These are phyloP conservation scores for Vesta saturnalis DNA, from an alignment of 2,888 invertebrate species.

Conservation along the genomic window DNA sequence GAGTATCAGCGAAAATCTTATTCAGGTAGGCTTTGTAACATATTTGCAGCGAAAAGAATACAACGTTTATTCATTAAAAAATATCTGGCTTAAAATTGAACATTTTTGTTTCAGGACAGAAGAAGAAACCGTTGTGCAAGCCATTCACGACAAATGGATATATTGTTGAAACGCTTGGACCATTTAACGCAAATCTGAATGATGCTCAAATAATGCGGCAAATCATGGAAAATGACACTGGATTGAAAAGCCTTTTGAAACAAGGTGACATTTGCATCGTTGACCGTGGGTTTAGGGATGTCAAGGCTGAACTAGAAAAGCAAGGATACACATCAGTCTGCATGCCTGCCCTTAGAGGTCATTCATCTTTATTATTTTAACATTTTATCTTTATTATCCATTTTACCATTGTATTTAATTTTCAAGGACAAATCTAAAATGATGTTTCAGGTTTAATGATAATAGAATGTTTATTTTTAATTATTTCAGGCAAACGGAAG, in stretches of 20 bases:
- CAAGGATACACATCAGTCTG: conserved; percentile 36
- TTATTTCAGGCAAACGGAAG: conserved; percentile 21
- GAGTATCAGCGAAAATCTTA: conserved; percentile 38
- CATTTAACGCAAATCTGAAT: conserved; percentile 32
- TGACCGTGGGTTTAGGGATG: conserved; percentile 38
- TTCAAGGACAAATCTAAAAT: no score
- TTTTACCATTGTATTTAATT: no score
- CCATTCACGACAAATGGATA: conserved; percentile 43
- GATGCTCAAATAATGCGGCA: conserved; percentile 34
- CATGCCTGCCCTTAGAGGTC: no score
- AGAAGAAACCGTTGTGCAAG: conserved; percentile 39
- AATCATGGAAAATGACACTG: no score
- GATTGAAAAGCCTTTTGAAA: conserved; percentile 30
- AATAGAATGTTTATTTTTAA: no score
- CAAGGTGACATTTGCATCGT: conserved; percentile 42
- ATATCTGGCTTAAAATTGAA: no score
- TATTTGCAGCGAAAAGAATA: no score
- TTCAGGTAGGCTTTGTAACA: conserved; percentile 16
- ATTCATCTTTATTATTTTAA: no score
- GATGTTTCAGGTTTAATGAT: no score
- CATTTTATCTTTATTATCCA: no score
- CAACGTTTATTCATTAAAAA: background rate
- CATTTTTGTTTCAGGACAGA: conserved; percentile 17
- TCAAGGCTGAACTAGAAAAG: conserved; percentile 23
- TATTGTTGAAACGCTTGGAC: conserved; percentile 39